Evolutionary conservation across 2,113 vertebrate species (phyloP), one percentile per base, ranked within the genome.

Genomic region (Platycercus adscitus): DNA sequence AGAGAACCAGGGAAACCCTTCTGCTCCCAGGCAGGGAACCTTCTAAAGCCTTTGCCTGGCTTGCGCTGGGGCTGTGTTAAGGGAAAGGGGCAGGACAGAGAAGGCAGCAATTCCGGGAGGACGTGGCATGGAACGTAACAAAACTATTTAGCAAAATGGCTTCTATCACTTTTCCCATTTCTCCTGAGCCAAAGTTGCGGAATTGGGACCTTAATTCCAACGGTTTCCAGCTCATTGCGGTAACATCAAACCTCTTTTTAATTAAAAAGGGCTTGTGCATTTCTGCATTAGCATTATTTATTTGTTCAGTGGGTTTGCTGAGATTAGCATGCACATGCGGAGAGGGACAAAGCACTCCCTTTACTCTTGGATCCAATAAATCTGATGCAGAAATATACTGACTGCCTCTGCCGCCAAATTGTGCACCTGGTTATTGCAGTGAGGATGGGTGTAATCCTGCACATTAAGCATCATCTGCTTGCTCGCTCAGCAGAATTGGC

Each of bases 241-340:
- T 60, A 52, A 53, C 2, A 6, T 65, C 72, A 44, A 77, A n/a
- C 63, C 17, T 4, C 66, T 65, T 87, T 76, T 85, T 89, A 85
- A 94, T 94, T 91, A 88, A 95, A 93, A 80, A 89, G 68, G 47
- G 35, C 76, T 93, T 55, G 52, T 37, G 77, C 43, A 19, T 91
- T 92, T 92, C 92, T 25, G 78, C 55, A 50, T 71, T 31, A 61
- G 71, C 83, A 8, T 41, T 81, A 37, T 44, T 81, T 81, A 55
- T 69, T 61, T 78, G 43, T 23, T 35, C 61, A 81, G 24, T n/a
- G 89, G 83, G 33, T 52, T 73, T 75, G 68, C 63, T 81, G 88
- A 91, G 89, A 85, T 91, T 85, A 91, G 83, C 73, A 69, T 25
- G 69, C n/a, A 26, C 24, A 20, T 1, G 52, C 41, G 65, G 78